Base-by-base conservation (phyloP, 2,113 vertebrate species). In the Phalacrocorax aristotelis region DNA sequence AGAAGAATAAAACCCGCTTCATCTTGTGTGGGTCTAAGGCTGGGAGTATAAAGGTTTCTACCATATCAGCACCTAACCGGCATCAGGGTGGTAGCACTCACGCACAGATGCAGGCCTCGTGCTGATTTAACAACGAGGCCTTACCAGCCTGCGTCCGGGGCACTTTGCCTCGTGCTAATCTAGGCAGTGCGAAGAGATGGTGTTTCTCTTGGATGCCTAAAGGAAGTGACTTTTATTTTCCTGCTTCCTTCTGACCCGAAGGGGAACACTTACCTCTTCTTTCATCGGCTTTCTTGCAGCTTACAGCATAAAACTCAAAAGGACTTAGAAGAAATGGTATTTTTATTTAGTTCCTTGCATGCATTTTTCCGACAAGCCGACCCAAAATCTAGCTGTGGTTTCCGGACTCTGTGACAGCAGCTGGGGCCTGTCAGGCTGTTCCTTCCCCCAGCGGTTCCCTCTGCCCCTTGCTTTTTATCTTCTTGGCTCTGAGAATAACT, bases 401-500 rank as follows among this genome's bases (percentile, higher is more conserved):
- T 81, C 46, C 25, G 0, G 7, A 7, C 2, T 4, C 12, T 8
- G 8, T 68, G 87, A 38, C 42, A 51, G 70, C 92, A 90, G 92
- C 87, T 84, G 87, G 74, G 51, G n/a, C 52, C 70, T 7, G 15
- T 90, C 74, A 64, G 40, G 29, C 83, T 40, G 48, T 19, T 95
- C 61, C 90, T 90, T 72, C 87, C 79, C 80, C 23, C 49, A 11
- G 58, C 26, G 0, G 1, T 76, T 83, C 83, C 64, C 71, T 60
- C 75, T 91, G 61, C 55, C 77, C 55, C 44, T 76, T 68, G 26
- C 46, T 64, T 95, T 83, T 87, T 90, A 80, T 95, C 70, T 90
- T 70, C 61, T 83, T 97, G 93, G 90, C 94, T 88, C 78, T 34
- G 77, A 94, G 91, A 92, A 92, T 87, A 97, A 96, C 88, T 52